Percentiles rank a stretch among this genome's conserved stretches.
Evolutionary conservation across 2,888 invertebrate genomes (phyloP).

Genomic region (Cryptophagus acutangulus): DNA sequence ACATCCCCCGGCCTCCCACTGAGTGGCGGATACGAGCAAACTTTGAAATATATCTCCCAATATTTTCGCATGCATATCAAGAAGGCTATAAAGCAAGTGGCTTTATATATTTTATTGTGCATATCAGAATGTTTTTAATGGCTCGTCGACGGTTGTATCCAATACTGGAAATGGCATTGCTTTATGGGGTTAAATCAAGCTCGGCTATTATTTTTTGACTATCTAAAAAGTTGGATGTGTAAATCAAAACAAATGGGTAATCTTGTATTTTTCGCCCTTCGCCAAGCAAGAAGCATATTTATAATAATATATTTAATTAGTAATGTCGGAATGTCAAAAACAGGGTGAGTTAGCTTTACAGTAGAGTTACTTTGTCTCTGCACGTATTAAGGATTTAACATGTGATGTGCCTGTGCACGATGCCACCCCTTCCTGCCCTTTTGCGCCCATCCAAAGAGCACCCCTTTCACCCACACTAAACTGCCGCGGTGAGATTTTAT

Average conservation of each 20-base stretch:
- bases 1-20: conserved; percentile 26
- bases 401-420: conserved; percentile 38
- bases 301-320: conserved; percentile 47
- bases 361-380: conserved; percentile 45
- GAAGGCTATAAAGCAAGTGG: conserved; percentile 44
- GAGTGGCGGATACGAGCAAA: conserved; percentile 33
- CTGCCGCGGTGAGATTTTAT: conserved; percentile 19
- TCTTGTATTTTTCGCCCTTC: conserved; percentile 41
- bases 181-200: too few relatives aligned
- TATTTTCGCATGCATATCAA: conserved; percentile 44
- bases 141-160: too few relatives aligned
- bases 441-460: conserved; percentile 14
- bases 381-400: conserved; percentile 40
- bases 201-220: too few relatives aligned
- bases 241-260: conserved; percentile 42
- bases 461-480: conserved; percentile 7
- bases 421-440: conserved; percentile 27
- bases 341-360: conserved; percentile 42
- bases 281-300: conserved; percentile 40
- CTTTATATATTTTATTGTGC: conserved; percentile 44
- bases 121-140: conserved; percentile 45
- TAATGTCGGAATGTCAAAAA: conserved; percentile 45
- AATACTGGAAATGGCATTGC: conserved; percentile 42
- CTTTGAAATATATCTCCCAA: conserved; percentile 43
- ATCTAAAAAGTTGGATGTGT: too few relatives aligned